Evolutionary conservation across 2,113 vertebrate species (phyloP), one percentile per base, ranked within the genome.

Genomic region (Rhodinocichla rosea): DNA sequence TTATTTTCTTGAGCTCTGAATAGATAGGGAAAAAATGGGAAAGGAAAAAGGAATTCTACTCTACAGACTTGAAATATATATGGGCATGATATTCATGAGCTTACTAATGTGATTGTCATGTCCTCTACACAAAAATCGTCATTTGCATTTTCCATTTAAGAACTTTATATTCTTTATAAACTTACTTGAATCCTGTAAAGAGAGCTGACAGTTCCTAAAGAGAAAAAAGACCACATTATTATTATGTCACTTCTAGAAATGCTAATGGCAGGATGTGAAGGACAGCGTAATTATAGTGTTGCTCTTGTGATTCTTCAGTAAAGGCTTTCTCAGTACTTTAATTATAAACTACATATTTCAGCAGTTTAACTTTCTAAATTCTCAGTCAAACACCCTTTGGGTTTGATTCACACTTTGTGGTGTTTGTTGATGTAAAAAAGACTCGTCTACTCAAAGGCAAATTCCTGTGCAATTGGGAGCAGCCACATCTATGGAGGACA

Each of bases 251-350:
- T 95, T 97, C 84, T 92, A 93, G 93, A 97, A 96, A 96, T 63
- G 71, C 73, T 96, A 97, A 97, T 96, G 85, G 83, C 93, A 91
- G 95, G 95, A 92, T 91, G 69, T 95, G 95, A 97, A 86, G 68
- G 95, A 93, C 90, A 90, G 64, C 47, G 0, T 95, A 95, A 98
- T 97, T 94, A 96, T 15, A 90, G 95, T 94, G 87, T 94, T 94
- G 85, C 53, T 95, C 68, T 62, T 68, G 49, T 14, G 55, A 95
- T 84, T 83, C 85, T 95, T 92, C 17, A 17, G 93, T 73, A 93
- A 94, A 97, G 67, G 78, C 88, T 97, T 92, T 94, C 91, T 96
- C 76, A 84, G 90, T 91, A 70, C 76, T 97, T 96, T 96, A 97
- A 95, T 97, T 89, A 78, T 47, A 87, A 96, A 92, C 83, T 95